Percentiles rank a stretch among this genome's conserved stretches.
phyloP scores from a whole-genome alignment of 2,888 invertebrate genomes.

The Rhogogaster chlorosoma region DNA sequence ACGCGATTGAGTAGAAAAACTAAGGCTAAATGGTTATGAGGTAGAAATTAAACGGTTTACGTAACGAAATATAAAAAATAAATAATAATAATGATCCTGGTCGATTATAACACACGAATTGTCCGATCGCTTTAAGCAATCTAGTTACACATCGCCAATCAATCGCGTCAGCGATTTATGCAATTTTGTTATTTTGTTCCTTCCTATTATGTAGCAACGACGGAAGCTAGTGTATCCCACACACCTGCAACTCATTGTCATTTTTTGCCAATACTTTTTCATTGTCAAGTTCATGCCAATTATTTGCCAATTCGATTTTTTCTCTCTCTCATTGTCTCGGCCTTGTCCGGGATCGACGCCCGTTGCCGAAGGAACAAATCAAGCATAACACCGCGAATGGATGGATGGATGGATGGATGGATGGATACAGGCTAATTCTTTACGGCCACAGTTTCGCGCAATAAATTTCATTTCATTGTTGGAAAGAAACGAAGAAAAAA shows the following conservation, averaged over 20 bases:
- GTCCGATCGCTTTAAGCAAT: neutral
- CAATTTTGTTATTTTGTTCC: neutral
- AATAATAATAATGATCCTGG: neutral
- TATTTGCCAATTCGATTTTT: slow-evolving; percentile 8
- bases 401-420: neutral
- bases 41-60: neutral
- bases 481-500: neutral
- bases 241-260: neutral
- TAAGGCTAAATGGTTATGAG: neutral
- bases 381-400: slow-evolving; percentile 24
- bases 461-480: neutral
- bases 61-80: neutral
- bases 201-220: neutral
- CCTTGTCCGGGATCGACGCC: slow-evolving; percentile 51
- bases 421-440: neutral
- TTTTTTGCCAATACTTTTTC: slow-evolving; percentile 44
- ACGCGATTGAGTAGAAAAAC: neutral
- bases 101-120: neutral
- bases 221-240: slow-evolving; percentile 11
- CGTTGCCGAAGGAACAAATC: slow-evolving; percentile 41
- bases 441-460: neutral
- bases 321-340: slow-evolving; percentile 20
- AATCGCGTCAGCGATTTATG: neutral
- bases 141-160: neutral
- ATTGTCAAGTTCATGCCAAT: slow-evolving; percentile 46